Conservation (phyloP, 2,888 invertebrate genomes). For the Xestoiulus laeticollis region DNA sequence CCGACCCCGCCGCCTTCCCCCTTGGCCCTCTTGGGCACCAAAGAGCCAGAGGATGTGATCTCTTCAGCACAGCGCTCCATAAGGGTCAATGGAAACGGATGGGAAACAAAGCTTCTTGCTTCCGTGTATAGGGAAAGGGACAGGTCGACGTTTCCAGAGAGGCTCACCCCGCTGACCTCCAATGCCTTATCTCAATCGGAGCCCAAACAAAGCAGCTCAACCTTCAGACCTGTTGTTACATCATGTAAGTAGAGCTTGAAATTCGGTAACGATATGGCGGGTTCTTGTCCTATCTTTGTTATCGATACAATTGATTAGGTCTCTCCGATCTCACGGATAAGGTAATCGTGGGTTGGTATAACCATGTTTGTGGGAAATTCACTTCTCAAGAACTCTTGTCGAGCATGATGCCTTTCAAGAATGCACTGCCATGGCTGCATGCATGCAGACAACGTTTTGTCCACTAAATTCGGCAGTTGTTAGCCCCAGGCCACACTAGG, state of each 20-base stretch:
- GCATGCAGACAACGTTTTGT: background rate
- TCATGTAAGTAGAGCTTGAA: background rate
- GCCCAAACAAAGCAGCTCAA: background rate
- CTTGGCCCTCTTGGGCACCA: slow-evolving; percentile 59
- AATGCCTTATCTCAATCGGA: background rate
- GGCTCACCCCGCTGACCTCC: background rate
- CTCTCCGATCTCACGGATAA: background rate
- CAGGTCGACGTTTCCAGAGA: background rate
- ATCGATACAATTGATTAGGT: background rate
- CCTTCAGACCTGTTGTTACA: background rate
- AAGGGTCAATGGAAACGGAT: background rate
- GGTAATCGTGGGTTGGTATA: background rate
- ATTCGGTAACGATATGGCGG: too few species aligned
- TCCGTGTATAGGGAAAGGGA: background rate
- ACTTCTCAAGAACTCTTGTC: background rate
- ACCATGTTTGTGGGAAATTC: background rate
- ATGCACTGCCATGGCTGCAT: background rate
- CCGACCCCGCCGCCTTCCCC: slow-evolving; percentile 51
- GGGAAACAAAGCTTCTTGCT: background rate
- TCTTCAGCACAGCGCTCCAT: background rate
- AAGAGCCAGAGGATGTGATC: background rate
- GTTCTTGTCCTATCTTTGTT: background rate
- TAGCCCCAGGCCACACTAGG: too few species aligned
- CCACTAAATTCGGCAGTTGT: too few species aligned
- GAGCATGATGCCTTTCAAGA: background rate